A percentile compares a stretch with the other conserved stretches of the same genome.
Evolutionary conservation across 2,113 vertebrate species (phyloP).

Genomic region (Xiphias gladius): DNA sequence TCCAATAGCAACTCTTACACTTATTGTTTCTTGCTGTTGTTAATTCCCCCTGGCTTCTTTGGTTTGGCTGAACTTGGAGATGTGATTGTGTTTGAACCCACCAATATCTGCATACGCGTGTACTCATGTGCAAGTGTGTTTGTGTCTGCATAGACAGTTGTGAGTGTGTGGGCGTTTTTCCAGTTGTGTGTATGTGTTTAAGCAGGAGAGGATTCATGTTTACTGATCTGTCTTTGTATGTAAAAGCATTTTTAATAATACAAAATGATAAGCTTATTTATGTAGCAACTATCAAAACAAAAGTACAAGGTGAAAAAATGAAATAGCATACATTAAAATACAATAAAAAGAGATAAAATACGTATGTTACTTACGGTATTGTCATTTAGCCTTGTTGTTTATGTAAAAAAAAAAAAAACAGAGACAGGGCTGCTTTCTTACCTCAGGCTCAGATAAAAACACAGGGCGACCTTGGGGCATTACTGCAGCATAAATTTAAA

Average conservation of each 20-base stretch:
- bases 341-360: too few species aligned
- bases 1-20: conserved; percentile 36
- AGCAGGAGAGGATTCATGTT: background rate
- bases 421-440: background rate
- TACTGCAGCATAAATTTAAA: too few species aligned
- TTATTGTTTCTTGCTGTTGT: conserved; percentile 35
- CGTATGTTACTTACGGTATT: too few species aligned
- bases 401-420: background rate
- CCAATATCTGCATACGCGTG: background rate
- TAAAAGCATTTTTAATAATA: background rate
- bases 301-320: background rate
- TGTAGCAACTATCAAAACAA: background rate
- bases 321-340: too few species aligned
- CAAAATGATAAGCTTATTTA: background rate
- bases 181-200: background rate
- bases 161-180: too few species aligned
- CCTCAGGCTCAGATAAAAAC: background rate
- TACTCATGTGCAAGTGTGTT: background rate
- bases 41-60: conserved; percentile 21
- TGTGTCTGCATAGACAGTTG: background rate
- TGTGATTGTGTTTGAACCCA: background rate
- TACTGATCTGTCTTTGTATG: background rate
- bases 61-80: conserved; percentile 21
- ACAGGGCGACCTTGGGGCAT: background rate
- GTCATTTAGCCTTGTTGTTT: too few species aligned